These are phyloP conservation scores for Teleogryllus occipitalis DNA, from an alignment of 1,140 invertebrate genomes.

Conservation along the genomic window DNA sequence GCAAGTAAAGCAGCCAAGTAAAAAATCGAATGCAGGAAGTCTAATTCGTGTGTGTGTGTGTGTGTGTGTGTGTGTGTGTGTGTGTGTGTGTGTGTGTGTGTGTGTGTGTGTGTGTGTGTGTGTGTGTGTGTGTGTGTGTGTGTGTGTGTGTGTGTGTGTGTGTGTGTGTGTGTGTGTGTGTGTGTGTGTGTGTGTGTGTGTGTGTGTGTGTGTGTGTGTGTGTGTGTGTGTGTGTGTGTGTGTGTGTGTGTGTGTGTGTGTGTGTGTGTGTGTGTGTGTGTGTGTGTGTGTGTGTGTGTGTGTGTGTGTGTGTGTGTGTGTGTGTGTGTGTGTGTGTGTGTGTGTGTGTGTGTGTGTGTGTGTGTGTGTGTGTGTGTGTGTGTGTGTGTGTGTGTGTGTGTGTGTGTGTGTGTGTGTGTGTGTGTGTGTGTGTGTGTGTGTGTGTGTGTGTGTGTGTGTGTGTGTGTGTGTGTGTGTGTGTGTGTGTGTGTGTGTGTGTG, in stretches of 20 bases:
- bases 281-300: conserved; percentile 30
- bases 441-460: conserved; percentile 30
- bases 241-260: conserved; percentile 28
- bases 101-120: conserved; percentile 22
- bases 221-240: conserved; percentile 23
- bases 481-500: conserved; percentile 32
- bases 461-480: conserved; percentile 33
- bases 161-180: conserved; percentile 21
- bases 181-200: conserved; percentile 22
- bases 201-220: conserved; percentile 21
- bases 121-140: conserved; percentile 21
- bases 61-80: conserved; percentile 24
- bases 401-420: conserved; percentile 31
- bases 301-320: conserved; percentile 30
- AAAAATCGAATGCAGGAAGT: not conserved
- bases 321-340: conserved; percentile 29
- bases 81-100: conserved; percentile 24
- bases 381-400: conserved; percentile 32
- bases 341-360: conserved; percentile 30
- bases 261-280: conserved; percentile 28
- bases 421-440: conserved; percentile 30
- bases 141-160: conserved; percentile 21
- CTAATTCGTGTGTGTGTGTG: no score
- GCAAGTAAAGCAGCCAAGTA: no score
- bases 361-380: conserved; percentile 30